Base-by-base conservation (phyloP, 1,140 invertebrate genomes). In the Drosophila lacertosa region DNA sequence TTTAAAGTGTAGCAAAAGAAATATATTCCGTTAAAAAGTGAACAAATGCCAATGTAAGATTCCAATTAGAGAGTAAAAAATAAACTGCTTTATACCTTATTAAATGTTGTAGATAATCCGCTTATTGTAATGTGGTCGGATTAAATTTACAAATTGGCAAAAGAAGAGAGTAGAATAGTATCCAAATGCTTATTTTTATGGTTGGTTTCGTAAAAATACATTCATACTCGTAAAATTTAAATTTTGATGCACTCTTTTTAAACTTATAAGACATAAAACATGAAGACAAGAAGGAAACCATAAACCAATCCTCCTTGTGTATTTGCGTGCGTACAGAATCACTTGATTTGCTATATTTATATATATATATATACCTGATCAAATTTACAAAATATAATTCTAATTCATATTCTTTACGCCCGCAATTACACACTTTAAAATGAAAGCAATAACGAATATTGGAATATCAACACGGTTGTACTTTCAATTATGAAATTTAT, bases 401-500 rank as follows among this genome's bases (percentile, higher is more conserved):
- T 35, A 13, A n/a, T 7, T 6, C 7, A 9, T 13, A 35, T 18
- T 6, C 32, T 24, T 7, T 67, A 55, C 26, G 11, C 18, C 9
- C 40, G 22, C 13, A 57, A 32, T 35, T 57, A 40, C 13, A 59
- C 24, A 53, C 13, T 24, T 11, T 48, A 45, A 32, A 37, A 48
- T 48, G 4, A 45, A 40, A 54, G 44, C 9, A 33, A 33, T 33
- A 37, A 32, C 18, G 33, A 47, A 37, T 65, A 74, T 66, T 45
- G 63, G 39, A 53, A 47, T n/a, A n/a, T 33, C 40, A 59, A 67
- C 59, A 62, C 33, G 24, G 48, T 48, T 50, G 53, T 53, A 74
- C 68, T 78, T 70, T 78, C 26, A 80, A 75, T 70, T 77, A 69
- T 69, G 35, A 63, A 68, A 77, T 84, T 77, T 71, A 35, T 79